Percentiles rank a stretch among this genome's conserved stretches.
Conservation (phyloP, 2,113 vertebrate species). For the Neolamprologus cancellatus region DNA sequence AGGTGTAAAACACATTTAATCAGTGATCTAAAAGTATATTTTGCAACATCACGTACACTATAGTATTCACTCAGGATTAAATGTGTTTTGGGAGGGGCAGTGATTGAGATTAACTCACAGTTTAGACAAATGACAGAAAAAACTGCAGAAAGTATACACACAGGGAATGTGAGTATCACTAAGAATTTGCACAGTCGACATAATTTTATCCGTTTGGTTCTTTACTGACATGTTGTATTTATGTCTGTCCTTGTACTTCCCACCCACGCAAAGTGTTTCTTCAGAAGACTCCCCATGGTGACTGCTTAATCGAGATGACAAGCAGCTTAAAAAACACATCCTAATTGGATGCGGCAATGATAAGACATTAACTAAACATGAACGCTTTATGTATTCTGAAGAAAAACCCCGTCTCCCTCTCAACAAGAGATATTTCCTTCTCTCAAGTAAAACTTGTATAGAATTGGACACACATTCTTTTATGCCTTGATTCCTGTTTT, state of each 20-base stretch:
- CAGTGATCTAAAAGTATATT: background rate
- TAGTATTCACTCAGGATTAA: background rate
- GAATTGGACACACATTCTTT: background rate
- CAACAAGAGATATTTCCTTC: background rate
- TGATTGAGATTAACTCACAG: background rate
- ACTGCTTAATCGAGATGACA: conserved; percentile 27
- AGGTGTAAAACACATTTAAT: background rate
- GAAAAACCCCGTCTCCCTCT: background rate
- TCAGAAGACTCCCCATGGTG: background rate
- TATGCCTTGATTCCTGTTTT: background rate
- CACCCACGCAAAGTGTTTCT: background rate
- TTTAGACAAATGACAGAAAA: background rate
- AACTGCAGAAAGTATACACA: background rate
- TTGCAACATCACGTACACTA: background rate
- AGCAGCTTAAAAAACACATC: background rate
- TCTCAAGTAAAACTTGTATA: background rate
- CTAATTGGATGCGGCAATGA: conserved; percentile 21
- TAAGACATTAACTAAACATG: conserved; percentile 16
- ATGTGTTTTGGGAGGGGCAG: background rate
- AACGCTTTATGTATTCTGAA: background rate
- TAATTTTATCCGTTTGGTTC: background rate
- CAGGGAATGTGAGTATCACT: background rate
- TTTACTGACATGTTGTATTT: background rate
- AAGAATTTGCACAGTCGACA: background rate
- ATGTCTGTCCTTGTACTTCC: conserved; percentile 19